Conservation (phyloP, 2,888 invertebrate genomes). For the Lepidocyrtoides sp. region DNA sequence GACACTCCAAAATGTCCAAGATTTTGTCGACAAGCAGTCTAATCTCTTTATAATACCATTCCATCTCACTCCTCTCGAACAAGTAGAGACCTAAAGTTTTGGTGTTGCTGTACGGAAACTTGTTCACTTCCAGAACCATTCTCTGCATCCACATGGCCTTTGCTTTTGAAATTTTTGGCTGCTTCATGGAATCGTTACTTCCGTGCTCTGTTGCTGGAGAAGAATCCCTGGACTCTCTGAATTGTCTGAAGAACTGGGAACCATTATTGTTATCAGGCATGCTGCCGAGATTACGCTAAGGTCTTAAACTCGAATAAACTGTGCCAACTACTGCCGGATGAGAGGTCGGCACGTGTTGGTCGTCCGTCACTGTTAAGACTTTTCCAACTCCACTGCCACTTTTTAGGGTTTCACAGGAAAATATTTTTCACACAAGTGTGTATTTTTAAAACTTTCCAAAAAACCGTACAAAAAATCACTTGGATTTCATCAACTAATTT, state of each 20-base stretch:
- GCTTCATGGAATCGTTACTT: neutral
- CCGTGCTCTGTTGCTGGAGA: too few relatives aligned
- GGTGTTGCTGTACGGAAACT: constrained; percentile 62
- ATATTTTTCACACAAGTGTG: too few relatives aligned
- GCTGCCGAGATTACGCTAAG: neutral
- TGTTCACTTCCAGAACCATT: constrained; percentile 64
- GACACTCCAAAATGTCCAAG: constrained; percentile 69
- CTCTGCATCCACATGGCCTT: constrained; percentile 52
- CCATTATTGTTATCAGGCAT: constrained; percentile 73
- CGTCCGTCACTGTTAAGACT: too few relatives aligned
- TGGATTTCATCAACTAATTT: neutral
- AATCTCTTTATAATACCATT: constrained; percentile 72
- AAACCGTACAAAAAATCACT: too few relatives aligned
- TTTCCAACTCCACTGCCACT: too few relatives aligned
- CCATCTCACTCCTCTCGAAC: constrained; percentile 49
- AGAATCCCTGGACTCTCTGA: neutral
- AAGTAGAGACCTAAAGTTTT: constrained; percentile 51
- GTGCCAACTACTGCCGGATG: too few relatives aligned
- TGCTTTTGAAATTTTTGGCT: constrained; percentile 54
- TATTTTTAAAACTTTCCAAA: too few relatives aligned
- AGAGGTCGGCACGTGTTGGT: neutral
- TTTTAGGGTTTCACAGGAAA: too few relatives aligned
- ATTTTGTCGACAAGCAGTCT: constrained; percentile 53
- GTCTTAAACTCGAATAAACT: neutral
- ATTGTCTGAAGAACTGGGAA: neutral